phyloP scores from a whole-genome alignment of 1,140 invertebrate genomes.

The Diabrotica undecimpunctata region DNA sequence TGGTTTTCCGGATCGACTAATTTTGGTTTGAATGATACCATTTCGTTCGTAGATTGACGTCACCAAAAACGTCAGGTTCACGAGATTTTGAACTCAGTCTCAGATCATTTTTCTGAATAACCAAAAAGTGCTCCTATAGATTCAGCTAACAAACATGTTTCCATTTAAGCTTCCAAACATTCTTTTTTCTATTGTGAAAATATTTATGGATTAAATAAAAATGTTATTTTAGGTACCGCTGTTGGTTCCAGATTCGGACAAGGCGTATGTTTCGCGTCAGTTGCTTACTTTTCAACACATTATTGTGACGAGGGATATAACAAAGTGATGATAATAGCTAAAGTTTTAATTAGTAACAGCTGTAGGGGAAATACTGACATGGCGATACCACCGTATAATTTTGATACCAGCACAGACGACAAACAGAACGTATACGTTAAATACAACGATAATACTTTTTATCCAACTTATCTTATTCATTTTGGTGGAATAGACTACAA shows the following conservation, averaged over 20 bases:
- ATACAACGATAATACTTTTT: constrained; percentile 11
- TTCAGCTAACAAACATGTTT: too few relatives aligned
- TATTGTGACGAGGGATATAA: constrained; percentile 1
- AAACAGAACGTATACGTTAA: neutral
- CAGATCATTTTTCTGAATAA: too few relatives aligned
- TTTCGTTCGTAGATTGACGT: too few relatives aligned
- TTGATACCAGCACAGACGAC: constrained; percentile 3
- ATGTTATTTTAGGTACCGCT: neutral
- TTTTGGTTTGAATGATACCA: too few relatives aligned
- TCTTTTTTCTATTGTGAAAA: too few relatives aligned
- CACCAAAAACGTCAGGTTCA: too few relatives aligned
- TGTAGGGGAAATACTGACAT: neutral
- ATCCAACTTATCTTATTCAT: constrained; percentile 7
- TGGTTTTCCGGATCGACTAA: too few relatives aligned
- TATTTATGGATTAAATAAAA: neutral
- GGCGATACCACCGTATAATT: neutral
- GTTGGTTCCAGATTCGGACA: neutral
- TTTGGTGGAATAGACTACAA: constrained; percentile 1
- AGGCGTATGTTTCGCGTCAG: constrained; percentile 5
- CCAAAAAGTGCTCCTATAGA: too few relatives aligned
- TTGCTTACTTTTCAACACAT: constrained; percentile 7
- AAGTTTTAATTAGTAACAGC: neutral
- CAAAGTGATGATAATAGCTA: constrained; percentile 5
- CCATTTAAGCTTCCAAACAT: too few relatives aligned
- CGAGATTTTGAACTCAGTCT: too few relatives aligned